Conservation (phyloP, 1,140 invertebrate genomes). For the Hylaeus anthracinus region DNA sequence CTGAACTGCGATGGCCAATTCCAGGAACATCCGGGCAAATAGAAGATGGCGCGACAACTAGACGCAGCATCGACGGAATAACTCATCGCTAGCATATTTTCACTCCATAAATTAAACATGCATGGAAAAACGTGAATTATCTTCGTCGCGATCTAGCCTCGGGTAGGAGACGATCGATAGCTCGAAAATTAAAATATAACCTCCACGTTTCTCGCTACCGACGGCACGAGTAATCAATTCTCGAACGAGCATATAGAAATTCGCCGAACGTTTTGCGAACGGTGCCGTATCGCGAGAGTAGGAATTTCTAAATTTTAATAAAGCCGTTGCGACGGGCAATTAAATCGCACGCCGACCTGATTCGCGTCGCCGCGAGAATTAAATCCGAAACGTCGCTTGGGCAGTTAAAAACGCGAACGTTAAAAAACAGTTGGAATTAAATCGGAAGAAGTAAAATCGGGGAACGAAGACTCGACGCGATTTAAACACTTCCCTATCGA, state of each 20-base stretch:
- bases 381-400: neutral
- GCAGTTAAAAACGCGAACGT: neutral
- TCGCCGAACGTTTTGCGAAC: neutral
- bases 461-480: too few species aligned
- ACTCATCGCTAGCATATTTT: conserved; percentile 4
- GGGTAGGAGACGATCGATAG: neutral
- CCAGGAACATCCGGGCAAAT: neutral
- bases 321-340: neutral
- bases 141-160: neutral
- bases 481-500: too few species aligned
- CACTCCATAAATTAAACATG: conserved; percentile 38
- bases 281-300: neutral
- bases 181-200: conserved; percentile 42
- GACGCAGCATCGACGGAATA: neutral
- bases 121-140: conserved; percentile 23
- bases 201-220: neutral
- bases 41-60: neutral
- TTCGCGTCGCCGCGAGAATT: conserved; percentile 1
- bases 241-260: conserved; percentile 3
- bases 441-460: too few species aligned
- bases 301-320: conserved; percentile 12
- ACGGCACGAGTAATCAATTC: conserved; percentile 3
- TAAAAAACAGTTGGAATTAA: too few species aligned
- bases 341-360: conserved; percentile 15
- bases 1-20: neutral